phyloP scores from a whole-genome alignment of 2,113 vertebrate species.

The Lepus europaeus region DNA sequence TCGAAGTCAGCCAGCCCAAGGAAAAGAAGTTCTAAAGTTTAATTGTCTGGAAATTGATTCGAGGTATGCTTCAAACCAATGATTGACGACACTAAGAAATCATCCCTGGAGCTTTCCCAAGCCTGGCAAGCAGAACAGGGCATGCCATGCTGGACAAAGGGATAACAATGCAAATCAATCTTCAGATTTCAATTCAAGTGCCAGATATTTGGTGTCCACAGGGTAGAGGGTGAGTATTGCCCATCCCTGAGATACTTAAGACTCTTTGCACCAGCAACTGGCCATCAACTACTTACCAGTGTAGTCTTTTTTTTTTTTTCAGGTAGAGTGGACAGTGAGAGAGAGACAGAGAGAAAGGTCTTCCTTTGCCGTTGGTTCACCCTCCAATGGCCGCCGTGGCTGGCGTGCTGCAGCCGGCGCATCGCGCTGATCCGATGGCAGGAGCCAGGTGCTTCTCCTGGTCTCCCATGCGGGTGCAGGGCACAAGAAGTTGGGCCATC shows the following conservation, averaged over 20 bases:
- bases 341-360: no score
- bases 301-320: not conserved
- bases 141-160: not conserved
- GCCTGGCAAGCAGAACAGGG: not conserved
- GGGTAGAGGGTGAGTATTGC: not conserved
- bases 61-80: not conserved
- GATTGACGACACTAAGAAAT: not conserved
- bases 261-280: conserved; percentile 21
- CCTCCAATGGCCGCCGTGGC: no score
- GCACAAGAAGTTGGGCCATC: no score
- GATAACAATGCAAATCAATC: not conserved
- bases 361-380: no score
- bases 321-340: no score
- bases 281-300: not conserved
- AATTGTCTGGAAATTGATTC: conserved; percentile 42
- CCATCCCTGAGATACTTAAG: conserved; percentile 27
- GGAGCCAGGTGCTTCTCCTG: no score
- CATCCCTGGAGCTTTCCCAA: not conserved
- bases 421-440: no score
- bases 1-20: conserved; percentile 35
- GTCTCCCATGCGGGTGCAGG: no score
- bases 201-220: not conserved
- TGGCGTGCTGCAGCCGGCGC: no score
- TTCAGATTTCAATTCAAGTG: conserved; percentile 8
- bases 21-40: conserved; percentile 14